phyloP scores from a whole-genome alignment of 2,888 invertebrate genomes.

The Phyllotreta cruciferae region DNA sequence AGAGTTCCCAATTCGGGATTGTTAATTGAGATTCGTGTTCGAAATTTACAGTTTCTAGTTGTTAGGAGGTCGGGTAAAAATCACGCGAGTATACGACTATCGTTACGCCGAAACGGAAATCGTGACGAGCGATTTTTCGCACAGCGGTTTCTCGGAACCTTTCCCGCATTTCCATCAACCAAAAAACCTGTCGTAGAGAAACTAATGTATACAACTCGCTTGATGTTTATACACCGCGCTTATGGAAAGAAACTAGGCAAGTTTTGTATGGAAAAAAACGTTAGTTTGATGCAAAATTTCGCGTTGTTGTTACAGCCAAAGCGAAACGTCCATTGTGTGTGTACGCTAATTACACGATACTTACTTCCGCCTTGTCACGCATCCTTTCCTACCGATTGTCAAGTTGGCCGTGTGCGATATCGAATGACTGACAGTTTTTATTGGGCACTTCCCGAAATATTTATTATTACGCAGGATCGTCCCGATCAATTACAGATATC shows the following conservation, averaged over 20 bases:
- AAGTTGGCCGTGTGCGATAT: conserved; percentile 19
- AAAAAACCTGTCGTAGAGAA: neutral
- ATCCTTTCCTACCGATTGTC: conserved; percentile 28
- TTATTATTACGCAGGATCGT: conserved; percentile 5
- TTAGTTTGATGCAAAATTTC: conserved; percentile 22
- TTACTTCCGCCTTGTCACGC: conserved; percentile 33
- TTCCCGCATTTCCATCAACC: neutral
- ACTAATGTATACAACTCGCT: neutral
- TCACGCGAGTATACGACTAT: conserved; percentile 2
- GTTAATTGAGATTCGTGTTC: conserved; percentile 14
- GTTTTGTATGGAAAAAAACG: conserved; percentile 15
- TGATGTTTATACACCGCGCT: neutral
- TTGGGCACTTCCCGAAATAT: conserved; percentile 22
- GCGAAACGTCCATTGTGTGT: conserved; percentile 23
- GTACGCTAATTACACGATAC: conserved; percentile 27
- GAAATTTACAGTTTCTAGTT: conserved; percentile 17
- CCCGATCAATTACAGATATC: conserved; percentile 19
- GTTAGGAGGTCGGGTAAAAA: conserved; percentile 8
- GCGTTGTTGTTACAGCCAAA: conserved; percentile 31
- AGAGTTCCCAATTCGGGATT: neutral
- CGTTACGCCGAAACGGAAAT: conserved; percentile 8
- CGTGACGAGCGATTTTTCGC: conserved; percentile 10
- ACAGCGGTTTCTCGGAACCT: conserved; percentile 7
- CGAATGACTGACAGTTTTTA: conserved; percentile 26
- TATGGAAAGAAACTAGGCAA: neutral